Conservation (phyloP, 2,797 vertebrate genomes). For the Lophius americanus region DNA sequence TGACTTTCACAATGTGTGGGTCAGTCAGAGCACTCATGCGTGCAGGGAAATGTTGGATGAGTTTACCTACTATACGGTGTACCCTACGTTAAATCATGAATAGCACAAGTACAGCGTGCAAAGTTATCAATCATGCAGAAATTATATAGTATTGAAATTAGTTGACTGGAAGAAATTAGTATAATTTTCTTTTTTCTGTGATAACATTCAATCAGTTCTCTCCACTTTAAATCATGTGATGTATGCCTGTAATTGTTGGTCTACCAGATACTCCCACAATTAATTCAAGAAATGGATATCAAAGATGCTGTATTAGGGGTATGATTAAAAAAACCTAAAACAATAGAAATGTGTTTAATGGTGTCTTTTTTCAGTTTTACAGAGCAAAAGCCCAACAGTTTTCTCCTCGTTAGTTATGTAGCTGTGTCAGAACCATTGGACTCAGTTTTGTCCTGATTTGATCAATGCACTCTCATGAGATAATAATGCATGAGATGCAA, state of each 20-base stretch:
- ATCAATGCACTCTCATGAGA: constrained; percentile 54
- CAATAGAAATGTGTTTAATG: not conserved
- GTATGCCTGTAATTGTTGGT: not conserved
- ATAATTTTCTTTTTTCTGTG: not conserved
- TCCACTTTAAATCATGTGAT: not conserved
- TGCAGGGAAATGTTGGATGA: constrained; percentile 8
- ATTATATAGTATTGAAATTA: not conserved
- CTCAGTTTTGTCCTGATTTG: constrained; percentile 62
- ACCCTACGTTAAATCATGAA: constrained; percentile 21
- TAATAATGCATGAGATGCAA: constrained; percentile 49
- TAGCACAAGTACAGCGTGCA: constrained; percentile 7
- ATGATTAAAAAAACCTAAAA: not conserved
- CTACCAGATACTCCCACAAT: not conserved
- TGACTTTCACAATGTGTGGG: constrained; percentile 30
- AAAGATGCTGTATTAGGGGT: not conserved
- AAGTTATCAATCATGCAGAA: constrained; percentile 6
- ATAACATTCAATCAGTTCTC: not conserved
- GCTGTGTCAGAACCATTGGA: constrained; percentile 24
- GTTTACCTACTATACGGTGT: constrained; percentile 16
- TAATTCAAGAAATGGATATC: not conserved
- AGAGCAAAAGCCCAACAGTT: constrained; percentile 6
- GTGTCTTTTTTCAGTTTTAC: not conserved
- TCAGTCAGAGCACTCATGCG: constrained; percentile 30
- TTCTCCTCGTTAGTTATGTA: constrained; percentile 15
- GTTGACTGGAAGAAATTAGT: not conserved